A percentile compares a stretch with the other conserved stretches of the same genome.
Evolutionary conservation across 1,140 invertebrate species (phyloP).

Genomic region (Musca domestica): DNA sequence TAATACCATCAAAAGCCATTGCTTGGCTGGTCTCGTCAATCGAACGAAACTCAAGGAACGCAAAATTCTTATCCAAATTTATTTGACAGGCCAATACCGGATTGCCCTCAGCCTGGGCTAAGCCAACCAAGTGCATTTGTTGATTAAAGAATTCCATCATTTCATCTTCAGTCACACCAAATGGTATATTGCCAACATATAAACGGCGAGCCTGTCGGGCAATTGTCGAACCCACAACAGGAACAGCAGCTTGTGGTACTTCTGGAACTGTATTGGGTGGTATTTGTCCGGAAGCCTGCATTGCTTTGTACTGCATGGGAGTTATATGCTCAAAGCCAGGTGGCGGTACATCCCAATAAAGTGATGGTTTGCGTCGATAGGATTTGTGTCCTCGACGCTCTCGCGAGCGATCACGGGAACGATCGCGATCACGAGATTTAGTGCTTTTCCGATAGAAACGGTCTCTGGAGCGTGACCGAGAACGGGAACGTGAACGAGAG

Average conservation of each 20-base stretch:
- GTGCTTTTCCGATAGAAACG: background rate
- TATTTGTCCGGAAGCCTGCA: constrained; percentile 91
- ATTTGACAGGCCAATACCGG: constrained; percentile 98
- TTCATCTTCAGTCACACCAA: constrained; percentile 99
- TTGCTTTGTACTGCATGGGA: constrained; percentile 83
- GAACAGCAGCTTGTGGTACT: constrained; percentile 87
- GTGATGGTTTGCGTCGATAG: constrained; percentile 75
- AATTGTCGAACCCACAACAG: constrained; percentile 96
- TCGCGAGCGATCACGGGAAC: constrained; percentile 33
- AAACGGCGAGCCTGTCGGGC: constrained; percentile 91
- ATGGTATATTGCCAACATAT: constrained; percentile 99
- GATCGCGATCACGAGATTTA: constrained; percentile 30
- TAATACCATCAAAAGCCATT: constrained; percentile 99
- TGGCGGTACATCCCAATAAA: constrained; percentile 99
- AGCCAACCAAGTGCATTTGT: constrained; percentile 97
- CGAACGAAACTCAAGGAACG: constrained; percentile 95
- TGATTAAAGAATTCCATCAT: constrained; percentile 99
- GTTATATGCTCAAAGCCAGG: constrained; percentile 97
- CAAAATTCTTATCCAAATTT: constrained; percentile 99
- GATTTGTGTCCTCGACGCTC: constrained; percentile 27
- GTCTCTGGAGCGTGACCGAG: background rate
- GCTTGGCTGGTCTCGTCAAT: constrained; percentile 99
- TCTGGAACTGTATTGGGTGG: constrained; percentile 88
- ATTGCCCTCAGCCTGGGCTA: constrained; percentile 98
- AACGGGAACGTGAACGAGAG: background rate